Base-by-base conservation (phyloP, 2,888 invertebrate genomes). In the Drosophila mimica region DNA sequence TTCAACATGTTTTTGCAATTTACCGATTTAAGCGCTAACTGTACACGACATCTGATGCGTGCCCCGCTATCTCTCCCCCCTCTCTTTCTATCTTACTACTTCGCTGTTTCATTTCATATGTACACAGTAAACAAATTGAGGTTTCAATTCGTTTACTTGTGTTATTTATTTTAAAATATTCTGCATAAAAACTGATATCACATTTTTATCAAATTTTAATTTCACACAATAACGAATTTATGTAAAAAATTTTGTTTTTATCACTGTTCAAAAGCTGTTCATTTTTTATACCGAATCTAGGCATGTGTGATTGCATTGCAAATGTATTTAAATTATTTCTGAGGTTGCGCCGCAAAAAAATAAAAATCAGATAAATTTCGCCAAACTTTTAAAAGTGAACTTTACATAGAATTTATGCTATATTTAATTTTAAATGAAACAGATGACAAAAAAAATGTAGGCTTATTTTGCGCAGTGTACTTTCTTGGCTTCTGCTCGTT, bases 1-100 rank as follows among this genome's bases (percentile, higher is more conserved):
- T 79, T 69, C 81, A 83, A 90, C 89, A 88, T 88, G 87, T 90
- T 89, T 88, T 88, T 83, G 89, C 87, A 90, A 88, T 90, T 88
- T 88, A 77, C 80, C 84, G 89, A 87, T 88, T 87, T 80, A 74
- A 68, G 73, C 65, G 63, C 74, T 86, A 83, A 84, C 81, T 82
- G 80, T 72, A 73, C 60, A 70, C 70, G 83, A 76, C 87, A 79
- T 76, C 51, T 69, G 54, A 65, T 65, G 56, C 9, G 13, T 54
- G 3, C 11, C 4, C 13, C 15, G 3, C 31, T 52, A 30, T 52
- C 5, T 36, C 43, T 30, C 9, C 4, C 5, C 15, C 33, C 51
- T 2, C 30, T 33, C 59, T 49, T 65, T 61, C 63, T 4, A 13
- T 28, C 43, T 25, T 6, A 20, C 17, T 31, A 20, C 15, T 11